phyloP scores from a whole-genome alignment of 2,888 invertebrate genomes.

The Podotricha telesiphe region DNA sequence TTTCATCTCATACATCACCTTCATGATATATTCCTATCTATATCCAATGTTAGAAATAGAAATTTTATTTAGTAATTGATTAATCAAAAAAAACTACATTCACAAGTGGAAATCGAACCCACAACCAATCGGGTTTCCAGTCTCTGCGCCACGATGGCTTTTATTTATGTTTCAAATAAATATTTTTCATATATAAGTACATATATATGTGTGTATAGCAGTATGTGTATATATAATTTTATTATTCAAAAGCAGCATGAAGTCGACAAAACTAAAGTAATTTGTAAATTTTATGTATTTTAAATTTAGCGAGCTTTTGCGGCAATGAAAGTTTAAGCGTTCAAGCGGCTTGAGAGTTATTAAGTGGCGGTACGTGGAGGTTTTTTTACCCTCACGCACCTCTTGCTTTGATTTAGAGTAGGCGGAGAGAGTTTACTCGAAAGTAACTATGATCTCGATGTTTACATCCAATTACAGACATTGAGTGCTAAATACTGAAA shows the following conservation, averaged over 20 bases:
- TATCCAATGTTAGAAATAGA: neutral
- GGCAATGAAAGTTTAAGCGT: constrained; percentile 12
- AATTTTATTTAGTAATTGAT: constrained; percentile 15
- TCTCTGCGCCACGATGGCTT: too few relatives aligned
- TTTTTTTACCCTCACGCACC: neutral
- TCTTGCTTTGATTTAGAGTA: neutral
- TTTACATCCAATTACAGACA: too few relatives aligned
- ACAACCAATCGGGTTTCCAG: too few relatives aligned
- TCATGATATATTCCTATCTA: neutral
- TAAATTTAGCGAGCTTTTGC: constrained; percentile 5
- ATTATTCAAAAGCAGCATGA: too few relatives aligned
- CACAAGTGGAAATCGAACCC: too few relatives aligned
- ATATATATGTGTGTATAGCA: too few relatives aligned
- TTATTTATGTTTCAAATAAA: too few relatives aligned
- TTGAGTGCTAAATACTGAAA: too few relatives aligned
- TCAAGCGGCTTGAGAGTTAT: neutral
- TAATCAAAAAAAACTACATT: too few relatives aligned
- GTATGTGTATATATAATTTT: too few relatives aligned
- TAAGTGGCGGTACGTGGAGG: neutral
- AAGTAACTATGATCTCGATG: neutral
- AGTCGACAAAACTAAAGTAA: neutral
- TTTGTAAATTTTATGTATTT: neutral
- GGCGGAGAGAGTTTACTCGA: neutral
- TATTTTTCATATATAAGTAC: too few relatives aligned
- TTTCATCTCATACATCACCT: constrained; percentile 4